Evolutionary conservation across 1,140 invertebrate species (phyloP), one percentile per base, ranked within the genome.

Genomic region (Oryzaephilus surinamensis): DNA sequence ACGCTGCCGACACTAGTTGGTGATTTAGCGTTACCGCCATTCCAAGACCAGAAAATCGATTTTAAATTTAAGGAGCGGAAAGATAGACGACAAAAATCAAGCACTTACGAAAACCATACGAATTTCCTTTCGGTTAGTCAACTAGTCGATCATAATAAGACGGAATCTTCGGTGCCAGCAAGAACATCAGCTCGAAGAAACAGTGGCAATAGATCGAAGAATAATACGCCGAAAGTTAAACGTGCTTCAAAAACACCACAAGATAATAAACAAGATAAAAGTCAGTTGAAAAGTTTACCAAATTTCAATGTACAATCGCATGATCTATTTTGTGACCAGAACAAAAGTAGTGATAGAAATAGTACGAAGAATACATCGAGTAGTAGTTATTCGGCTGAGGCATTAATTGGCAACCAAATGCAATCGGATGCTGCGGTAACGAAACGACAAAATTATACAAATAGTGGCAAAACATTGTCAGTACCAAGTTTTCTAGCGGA

Each of bases 91-190:
- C 54, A 38, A 13, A n/a, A 11, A 16, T 36, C 23, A 27, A 45
- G 44, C 38, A 50, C 14, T 31, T 45, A 48, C 41, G 46, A 47
- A 38, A 41, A 45, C 19, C 51, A 52, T 21, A 46, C 40, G 8
- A 63, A 56, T 35, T 77, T 77, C 32, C 48, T 79, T 4, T 79
- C 76, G 0, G 76, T 79, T 0, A 79, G 75, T 59, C 75, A 79
- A 43, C 49, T 79, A 6, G 73, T 79, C 7, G 74, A 79, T 41
- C 70, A 71, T 17, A 66, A 65, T 38, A 74, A 73, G 45, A 62
- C 57, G 2, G 69, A 70, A 31, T 6, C 6, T 24, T 24, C 11
- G 15, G 46, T 36, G 15, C 45, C 54, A 8, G 43, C 42, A 4
- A 45, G 45, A 34, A 35, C 43, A 7, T 18, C 40, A 17, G 43